Percentiles rank a stretch among this genome's conserved stretches.
These are phyloP conservation scores for Meta bourneti DNA, from an alignment of 2,888 invertebrate species.

Conservation along the genomic window DNA sequence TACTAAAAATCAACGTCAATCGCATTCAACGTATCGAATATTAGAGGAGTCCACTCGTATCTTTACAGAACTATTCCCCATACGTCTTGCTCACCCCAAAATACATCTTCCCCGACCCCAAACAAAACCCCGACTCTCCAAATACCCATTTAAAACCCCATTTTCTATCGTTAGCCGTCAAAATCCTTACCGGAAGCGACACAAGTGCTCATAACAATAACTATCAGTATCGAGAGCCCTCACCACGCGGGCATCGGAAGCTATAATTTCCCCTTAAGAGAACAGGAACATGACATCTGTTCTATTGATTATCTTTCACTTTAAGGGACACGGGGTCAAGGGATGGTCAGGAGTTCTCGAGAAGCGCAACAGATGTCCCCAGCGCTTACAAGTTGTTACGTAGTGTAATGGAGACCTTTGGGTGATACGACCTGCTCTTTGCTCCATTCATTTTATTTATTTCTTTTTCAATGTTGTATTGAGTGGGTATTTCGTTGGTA, in stretches of 20 bases:
- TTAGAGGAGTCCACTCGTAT: background rate
- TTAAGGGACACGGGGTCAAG: slow-evolving; percentile 6
- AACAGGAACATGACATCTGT: slow-evolving; percentile 62
- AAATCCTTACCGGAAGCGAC: slow-evolving; percentile 45
- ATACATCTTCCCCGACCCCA: background rate
- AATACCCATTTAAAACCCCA: slow-evolving; percentile 67
- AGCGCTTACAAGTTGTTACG: too few relatives aligned
- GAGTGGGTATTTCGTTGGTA: too few relatives aligned
- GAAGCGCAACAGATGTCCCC: slow-evolving; percentile 54
- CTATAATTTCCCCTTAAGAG: slow-evolving; percentile 54
- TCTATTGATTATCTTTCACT: slow-evolving; percentile 64
- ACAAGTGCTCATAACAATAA: slow-evolving; percentile 70
- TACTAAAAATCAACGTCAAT: too few relatives aligned
- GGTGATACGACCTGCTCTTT: too few relatives aligned
- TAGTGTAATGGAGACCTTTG: too few relatives aligned
- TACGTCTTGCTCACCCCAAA: background rate
- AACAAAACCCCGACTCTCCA: background rate
- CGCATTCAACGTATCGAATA: background rate
- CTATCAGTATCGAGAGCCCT: slow-evolving; percentile 65
- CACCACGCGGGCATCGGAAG: slow-evolving; percentile 40
- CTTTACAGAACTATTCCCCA: background rate
- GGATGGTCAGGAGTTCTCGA: slow-evolving; percentile 31
- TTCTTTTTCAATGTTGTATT: too few relatives aligned
- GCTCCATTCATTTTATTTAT: too few relatives aligned
- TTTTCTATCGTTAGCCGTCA: slow-evolving; percentile 54